Conservation (phyloP, 2,888 invertebrate species). For the Drosophila siamana region DNA sequence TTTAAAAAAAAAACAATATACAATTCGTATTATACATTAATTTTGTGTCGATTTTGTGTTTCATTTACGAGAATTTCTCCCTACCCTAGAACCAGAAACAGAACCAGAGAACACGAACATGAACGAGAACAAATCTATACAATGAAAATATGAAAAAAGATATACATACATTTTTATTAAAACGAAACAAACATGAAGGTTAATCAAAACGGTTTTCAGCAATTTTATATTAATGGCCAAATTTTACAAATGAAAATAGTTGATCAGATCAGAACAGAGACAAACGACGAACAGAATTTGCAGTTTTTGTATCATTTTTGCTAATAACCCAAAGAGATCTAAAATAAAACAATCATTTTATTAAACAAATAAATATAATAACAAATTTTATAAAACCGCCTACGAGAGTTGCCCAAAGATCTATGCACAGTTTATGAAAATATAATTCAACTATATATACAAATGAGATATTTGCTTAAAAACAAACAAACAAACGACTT, state of each 20-base stretch:
- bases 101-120: conserved; percentile 21
- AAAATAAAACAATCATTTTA: conserved; percentile 58
- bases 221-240: conserved; percentile 78
- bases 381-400: conserved; percentile 68
- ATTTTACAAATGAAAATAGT: conserved; percentile 70
- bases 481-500: conserved; percentile 45
- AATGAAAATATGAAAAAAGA: conserved; percentile 19
- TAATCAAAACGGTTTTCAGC: conserved; percentile 78
- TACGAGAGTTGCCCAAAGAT: conserved; percentile 41
- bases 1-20: conserved; percentile 46
- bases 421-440: conserved; percentile 54
- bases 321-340: conserved; percentile 71
- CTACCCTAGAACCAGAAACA: conserved; percentile 48
- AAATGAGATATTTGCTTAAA: conserved; percentile 46
- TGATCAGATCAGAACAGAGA: conserved; percentile 24
- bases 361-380: conserved; percentile 46
- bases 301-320: conserved; percentile 72
- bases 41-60: conserved; percentile 59
- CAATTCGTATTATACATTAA: conserved; percentile 62
- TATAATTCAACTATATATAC: conserved; percentile 25
- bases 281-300: conserved; percentile 34
- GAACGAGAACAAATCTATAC: conserved; percentile 24
- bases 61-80: conserved; percentile 44
- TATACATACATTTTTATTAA: conserved; percentile 13
- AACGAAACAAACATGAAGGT: conserved; percentile 46